Percentiles rank a stretch among this genome's conserved stretches.
Conservation (phyloP, 2,888 invertebrate genomes). For the Eupeodes luniger region DNA sequence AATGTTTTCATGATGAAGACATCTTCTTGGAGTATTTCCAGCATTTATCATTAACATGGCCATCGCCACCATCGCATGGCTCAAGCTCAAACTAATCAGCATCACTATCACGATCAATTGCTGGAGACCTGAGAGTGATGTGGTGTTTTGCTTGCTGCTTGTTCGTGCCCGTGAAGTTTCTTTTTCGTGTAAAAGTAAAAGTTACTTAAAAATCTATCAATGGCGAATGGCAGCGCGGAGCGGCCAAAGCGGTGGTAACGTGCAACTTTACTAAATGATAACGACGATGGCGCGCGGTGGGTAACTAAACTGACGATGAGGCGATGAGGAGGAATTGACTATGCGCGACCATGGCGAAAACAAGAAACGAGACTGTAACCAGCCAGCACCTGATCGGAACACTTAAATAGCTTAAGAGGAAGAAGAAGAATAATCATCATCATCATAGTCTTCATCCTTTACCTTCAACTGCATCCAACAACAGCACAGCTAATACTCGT, state of each 20-base stretch:
- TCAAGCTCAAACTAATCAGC: constrained; percentile 60
- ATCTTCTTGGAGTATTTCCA: constrained; percentile 52
- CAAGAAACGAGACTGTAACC: constrained; percentile 35
- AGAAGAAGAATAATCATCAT: not conserved
- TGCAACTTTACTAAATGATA: not conserved
- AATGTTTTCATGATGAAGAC: constrained; percentile 54
- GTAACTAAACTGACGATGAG: not conserved
- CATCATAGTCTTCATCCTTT: constrained; percentile 33
- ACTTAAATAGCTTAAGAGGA: constrained; percentile 52
- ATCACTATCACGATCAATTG: constrained; percentile 68
- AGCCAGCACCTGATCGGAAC: constrained; percentile 69
- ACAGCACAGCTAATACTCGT: not conserved
- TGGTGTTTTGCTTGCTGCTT: constrained; percentile 14
- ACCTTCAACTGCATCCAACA: not conserved
- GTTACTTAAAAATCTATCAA: constrained; percentile 74
- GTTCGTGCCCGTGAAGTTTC: constrained; percentile 58
- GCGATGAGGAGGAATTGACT: constrained; percentile 54
- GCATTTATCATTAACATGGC: constrained; percentile 55
- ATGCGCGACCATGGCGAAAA: constrained; percentile 54
- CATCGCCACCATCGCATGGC: constrained; percentile 49
- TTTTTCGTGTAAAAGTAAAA: constrained; percentile 73
- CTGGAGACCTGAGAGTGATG: constrained; percentile 7
- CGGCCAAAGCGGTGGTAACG: not conserved
- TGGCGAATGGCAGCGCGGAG: not conserved
- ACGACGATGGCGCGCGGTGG: not conserved